These are phyloP conservation scores for Plestiodon gilberti DNA, from an alignment of 2,113 vertebrate species.

Conservation along the genomic window DNA sequence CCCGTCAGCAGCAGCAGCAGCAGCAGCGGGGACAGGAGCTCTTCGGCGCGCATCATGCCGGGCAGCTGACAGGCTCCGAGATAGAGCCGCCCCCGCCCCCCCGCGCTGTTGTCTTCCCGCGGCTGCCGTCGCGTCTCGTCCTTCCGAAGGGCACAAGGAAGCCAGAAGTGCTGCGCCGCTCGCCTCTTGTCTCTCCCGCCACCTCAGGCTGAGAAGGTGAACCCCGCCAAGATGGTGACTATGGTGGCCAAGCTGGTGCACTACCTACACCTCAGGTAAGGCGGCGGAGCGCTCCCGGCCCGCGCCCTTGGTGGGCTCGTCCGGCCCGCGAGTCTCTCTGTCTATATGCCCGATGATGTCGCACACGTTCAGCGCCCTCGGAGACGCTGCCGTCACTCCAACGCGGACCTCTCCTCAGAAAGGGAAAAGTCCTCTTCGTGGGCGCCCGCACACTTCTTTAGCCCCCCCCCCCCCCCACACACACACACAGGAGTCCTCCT, in stretches of 20 bases:
- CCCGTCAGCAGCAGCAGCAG: neutral
- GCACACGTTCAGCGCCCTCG: too few relatives aligned
- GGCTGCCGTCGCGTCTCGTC: neutral
- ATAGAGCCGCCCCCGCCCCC: neutral
- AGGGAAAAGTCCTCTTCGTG: too few relatives aligned
- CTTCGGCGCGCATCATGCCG: neutral
- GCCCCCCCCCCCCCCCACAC: neutral
- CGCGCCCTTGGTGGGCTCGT: neutral
- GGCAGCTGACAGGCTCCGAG: neutral
- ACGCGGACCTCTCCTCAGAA: too few relatives aligned
- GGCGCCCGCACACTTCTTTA: too few relatives aligned
- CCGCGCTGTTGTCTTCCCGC: too few relatives aligned
- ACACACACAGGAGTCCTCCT: neutral
- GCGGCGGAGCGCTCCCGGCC: neutral
- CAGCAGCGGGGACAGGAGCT: neutral
- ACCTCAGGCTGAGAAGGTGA: constrained; percentile 26
- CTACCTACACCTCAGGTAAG: constrained; percentile 78
- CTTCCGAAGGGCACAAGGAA: neutral
- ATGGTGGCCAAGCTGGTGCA: constrained; percentile 73
- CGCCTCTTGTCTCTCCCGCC: neutral
- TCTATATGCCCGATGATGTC: too few relatives aligned
- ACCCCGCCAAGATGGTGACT: constrained; percentile 66
- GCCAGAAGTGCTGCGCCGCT: neutral
- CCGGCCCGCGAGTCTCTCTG: neutral
- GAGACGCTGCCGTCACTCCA: too few relatives aligned